Base-by-base conservation (phyloP, 1,140 invertebrate genomes). In the Drosophila repletoides region DNA sequence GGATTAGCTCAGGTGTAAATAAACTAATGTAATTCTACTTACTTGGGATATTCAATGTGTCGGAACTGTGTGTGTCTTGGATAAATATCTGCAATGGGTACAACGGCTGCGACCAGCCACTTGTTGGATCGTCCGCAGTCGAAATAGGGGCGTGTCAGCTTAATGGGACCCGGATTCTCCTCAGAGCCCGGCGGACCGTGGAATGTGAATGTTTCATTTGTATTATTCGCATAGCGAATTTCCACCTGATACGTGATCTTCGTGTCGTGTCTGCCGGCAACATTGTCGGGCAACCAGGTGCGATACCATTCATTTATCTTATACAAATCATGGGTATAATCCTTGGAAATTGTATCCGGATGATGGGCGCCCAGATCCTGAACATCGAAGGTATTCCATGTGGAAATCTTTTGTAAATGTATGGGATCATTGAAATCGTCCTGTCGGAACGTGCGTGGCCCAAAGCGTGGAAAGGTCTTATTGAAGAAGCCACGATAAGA, bases 401-500 rank as follows among this genome's bases (percentile, higher is more conserved):
- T 98, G 2, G 97, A 98, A 68, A 97, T 97, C 83, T 97, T 93
- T 88, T 98, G 96, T 53, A 98, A 88, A 91, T 98, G 97, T 60
- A 97, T 96, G 0, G 97, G 97, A 91, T 98, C 97, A 88, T 98
- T 98, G 76, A 97, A 98, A 91, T 98, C 97, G 89, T 98, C 97
- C 28, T 94, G 93, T 73, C 97, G 93, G 77, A 95, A 98, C 0
- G 98, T 97, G 88, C 97, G 93, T 0, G 98, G 98, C 5, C 97
- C 98, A 92, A 99, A 99, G 71, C 97, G 92, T 0, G 97, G 96
- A 90, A 99, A 93, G 0, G 98, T 99, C 90, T 97, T 98, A 90
- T 99, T 99, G 91, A 99, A 99, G 91, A 98, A 98, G 15, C 97
- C 97, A 88, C 96, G 92, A 88, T 98, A 99, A 21, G 97, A 98